Conservation (phyloP, 2,888 invertebrate genomes). For the Troglohyphantes excavatus region DNA sequence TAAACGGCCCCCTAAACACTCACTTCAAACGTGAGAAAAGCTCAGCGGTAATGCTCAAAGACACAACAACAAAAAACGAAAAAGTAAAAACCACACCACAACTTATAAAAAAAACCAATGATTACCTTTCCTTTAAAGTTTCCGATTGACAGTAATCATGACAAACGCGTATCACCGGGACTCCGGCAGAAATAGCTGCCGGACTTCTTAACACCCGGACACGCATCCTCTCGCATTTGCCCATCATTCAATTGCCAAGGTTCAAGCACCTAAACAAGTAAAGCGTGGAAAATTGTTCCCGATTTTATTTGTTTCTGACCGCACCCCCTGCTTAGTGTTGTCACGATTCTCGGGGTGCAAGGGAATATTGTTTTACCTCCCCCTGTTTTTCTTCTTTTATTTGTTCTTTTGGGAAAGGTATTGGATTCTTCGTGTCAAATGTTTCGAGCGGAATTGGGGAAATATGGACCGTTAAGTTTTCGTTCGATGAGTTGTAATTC, state of each 20-base stretch:
- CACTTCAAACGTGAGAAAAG: too few relatives aligned
- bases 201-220: conserved; percentile 11
- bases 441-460: not conserved
- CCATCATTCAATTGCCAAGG: conserved; percentile 29
- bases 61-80: too few relatives aligned
- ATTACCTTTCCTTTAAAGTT: conserved; percentile 47
- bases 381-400: not conserved
- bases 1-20: too few relatives aligned
- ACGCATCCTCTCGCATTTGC: conserved; percentile 24
- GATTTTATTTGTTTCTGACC: conserved; percentile 34
- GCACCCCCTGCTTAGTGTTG: conserved; percentile 33
- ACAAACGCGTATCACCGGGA: conserved; percentile 34
- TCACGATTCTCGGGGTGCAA: conserved; percentile 22
- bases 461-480: not conserved
- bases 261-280: conserved; percentile 1
- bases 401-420: not conserved
- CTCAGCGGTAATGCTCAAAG: too few relatives aligned
- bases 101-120: not conserved
- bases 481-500: not conserved
- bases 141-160: conserved; percentile 69
- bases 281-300: conserved; percentile 17
- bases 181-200: not conserved
- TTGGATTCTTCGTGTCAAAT: conserved; percentile 5
- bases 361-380: not conserved
- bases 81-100: not conserved